These are phyloP conservation scores for Progne subis DNA, from an alignment of 2,113 vertebrate species.

Conservation along the genomic window DNA sequence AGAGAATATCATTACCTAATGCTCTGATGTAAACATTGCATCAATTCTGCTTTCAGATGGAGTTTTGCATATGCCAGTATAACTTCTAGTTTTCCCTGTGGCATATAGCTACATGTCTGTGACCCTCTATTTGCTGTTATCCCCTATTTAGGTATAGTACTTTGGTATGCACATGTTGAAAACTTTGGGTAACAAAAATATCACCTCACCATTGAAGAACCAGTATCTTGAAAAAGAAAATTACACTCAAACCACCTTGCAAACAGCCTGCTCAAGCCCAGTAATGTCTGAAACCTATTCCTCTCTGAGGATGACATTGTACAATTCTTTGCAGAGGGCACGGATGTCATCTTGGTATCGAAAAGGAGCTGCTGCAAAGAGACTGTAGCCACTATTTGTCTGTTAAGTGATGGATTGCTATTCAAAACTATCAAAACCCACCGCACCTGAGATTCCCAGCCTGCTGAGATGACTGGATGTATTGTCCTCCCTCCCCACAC, in stretches of 20 bases:
- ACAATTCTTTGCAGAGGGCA: not conserved
- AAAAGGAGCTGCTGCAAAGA: slow-evolving; percentile 5
- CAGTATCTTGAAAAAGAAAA: not conserved
- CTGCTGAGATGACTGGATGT: not conserved
- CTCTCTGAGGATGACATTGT: not conserved
- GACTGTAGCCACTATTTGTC: not conserved
- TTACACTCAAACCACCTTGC: not conserved
- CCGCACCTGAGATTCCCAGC: not conserved
- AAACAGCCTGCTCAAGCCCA: not conserved
- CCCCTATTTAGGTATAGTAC: not conserved
- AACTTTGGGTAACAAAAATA: not conserved
- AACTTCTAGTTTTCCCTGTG: not conserved
- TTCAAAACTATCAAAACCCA: slow-evolving; percentile 37
- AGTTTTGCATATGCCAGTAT: not conserved
- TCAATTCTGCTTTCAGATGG: not conserved
- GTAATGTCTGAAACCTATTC: not conserved
- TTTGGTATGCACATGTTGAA: not conserved
- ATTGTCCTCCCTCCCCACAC: not conserved
- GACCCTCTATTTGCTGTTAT: not conserved
- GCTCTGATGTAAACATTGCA: not conserved
- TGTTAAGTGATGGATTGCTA: slow-evolving; percentile 23
- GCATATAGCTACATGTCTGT: not conserved
- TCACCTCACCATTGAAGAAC: not conserved
- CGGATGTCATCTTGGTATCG: not conserved
- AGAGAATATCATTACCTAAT: not conserved